A percentile compares a stretch with the other conserved stretches of the same genome.
Evolutionary conservation across 1,140 invertebrate genomes (phyloP).

Genomic region (Apolygus lucorum): DNA sequence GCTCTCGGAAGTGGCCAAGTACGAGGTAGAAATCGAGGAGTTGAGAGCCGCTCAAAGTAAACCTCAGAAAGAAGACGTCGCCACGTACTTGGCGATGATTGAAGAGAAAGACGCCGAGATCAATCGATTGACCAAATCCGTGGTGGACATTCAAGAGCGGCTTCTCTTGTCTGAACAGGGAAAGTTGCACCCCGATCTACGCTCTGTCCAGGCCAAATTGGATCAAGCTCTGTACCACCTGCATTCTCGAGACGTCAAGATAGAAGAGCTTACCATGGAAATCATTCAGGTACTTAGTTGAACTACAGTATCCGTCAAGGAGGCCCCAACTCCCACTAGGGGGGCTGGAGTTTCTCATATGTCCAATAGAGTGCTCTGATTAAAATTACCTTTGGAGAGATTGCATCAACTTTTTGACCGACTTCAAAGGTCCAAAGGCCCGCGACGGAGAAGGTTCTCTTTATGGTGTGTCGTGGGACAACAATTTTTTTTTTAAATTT

Average conservation of each 20-base stretch:
- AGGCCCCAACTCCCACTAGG: too few species aligned
- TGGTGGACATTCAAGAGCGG: background rate
- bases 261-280: constrained; percentile 80
- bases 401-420: too few species aligned
- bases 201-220: constrained; percentile 46
- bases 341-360: too few species aligned
- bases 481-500: too few species aligned
- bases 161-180: constrained; percentile 7
- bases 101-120: constrained; percentile 35
- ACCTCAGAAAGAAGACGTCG: background rate
- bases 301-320: too few species aligned
- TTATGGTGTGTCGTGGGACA: too few species aligned
- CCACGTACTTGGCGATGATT: background rate
- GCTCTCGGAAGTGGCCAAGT: background rate
- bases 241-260: constrained; percentile 76
- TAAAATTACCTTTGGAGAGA: too few species aligned
- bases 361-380: too few species aligned
- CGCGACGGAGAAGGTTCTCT: too few species aligned
- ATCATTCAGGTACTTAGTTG: constrained; percentile 61
- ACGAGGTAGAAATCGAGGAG: background rate
- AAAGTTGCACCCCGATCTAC: constrained; percentile 31
- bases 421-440: too few species aligned
- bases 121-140: constrained; percentile 5
- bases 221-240: constrained; percentile 76
- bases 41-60: background rate